Evolutionary conservation across 2,888 invertebrate genomes (phyloP).

Genomic region (Diogma glabrata): DNA sequence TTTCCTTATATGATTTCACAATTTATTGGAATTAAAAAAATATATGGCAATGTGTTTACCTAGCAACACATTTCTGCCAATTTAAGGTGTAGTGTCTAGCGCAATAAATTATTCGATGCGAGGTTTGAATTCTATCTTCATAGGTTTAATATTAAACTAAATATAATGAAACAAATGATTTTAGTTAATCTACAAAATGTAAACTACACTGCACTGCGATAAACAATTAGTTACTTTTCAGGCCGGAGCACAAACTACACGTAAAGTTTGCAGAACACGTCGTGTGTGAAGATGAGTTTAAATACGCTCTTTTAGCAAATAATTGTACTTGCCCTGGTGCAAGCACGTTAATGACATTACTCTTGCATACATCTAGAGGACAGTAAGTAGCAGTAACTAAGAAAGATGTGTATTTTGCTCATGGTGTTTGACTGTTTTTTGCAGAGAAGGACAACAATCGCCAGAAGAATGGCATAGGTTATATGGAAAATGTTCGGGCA

Average conservation of each 20-base stretch:
- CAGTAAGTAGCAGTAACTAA: conserved; percentile 69
- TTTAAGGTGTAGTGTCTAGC: too few relatives aligned
- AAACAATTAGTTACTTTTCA: too few relatives aligned
- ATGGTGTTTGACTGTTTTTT: not conserved
- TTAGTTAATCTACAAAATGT: too few relatives aligned
- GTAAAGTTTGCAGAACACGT: conserved; percentile 98
- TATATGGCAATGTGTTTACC: too few relatives aligned
- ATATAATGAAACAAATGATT: too few relatives aligned
- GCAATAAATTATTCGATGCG: too few relatives aligned
- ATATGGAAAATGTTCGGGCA: conserved; percentile 97
- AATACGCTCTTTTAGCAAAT: conserved; percentile 94
- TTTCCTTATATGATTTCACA: too few relatives aligned
- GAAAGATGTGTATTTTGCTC: not conserved
- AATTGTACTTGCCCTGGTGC: conserved; percentile 98
- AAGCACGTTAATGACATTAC: conserved; percentile 87
- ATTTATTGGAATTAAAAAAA: too few relatives aligned
- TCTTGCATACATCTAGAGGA: conserved; percentile 93
- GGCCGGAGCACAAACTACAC: conserved; percentile 96
- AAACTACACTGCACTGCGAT: too few relatives aligned
- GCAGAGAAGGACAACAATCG: conserved; percentile 36
- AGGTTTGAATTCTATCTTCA: too few relatives aligned
- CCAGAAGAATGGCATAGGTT: conserved; percentile 96
- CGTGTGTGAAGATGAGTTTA: conserved; percentile 98
- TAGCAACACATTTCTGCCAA: too few relatives aligned
- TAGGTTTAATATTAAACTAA: too few relatives aligned